Base-by-base conservation (phyloP, 1,140 invertebrate species). In the Atta colombica region DNA sequence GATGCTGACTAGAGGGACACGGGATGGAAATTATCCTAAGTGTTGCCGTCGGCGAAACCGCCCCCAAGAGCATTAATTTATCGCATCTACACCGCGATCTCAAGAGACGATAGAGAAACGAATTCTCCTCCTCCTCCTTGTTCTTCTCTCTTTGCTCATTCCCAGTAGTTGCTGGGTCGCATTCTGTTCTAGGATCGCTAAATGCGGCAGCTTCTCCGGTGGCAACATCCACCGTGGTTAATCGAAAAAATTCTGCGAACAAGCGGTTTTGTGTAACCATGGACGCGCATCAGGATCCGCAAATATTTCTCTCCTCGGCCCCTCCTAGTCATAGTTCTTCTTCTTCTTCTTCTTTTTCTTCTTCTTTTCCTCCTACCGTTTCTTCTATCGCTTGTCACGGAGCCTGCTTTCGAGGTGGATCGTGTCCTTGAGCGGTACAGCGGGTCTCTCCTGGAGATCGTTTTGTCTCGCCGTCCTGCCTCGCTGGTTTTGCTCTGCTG, bases 341-440 rank as follows among this genome's bases (percentile, higher is more conserved):
- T 35, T 35, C 55, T 53, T 58, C 53, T 60, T 53, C 53, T 71
- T 65, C 53, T 28, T 55, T 71, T 16, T 45, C 55, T 35, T 25
- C 45, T 14, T 68, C 86, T 39, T 72, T 58, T 63, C 66, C 28
- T 74, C 2, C 31, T 60, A 18, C 18, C 58, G 65, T 66, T 89
- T 92, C 91, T 82, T 82, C 63, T 51, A 51, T 60, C 55, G 69
- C 91, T 91, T 87, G 91, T 92, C 90, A 88, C 87, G 88, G 89
- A 85, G 84, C 75, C 84, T 85, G 84, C 84, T 81, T 87, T 91
- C 88, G 85, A 88, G 89, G 81, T 90, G 89, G 87, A 92, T 90
- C 91, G 86, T 93, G 92, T 92, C 91, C 92, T 93, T 93, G 92
- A 88, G 87, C 87, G 81, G 72, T 87, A 87, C 77, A 91, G 86